Evolutionary conservation across 2,797 vertebrate species (phyloP), one percentile per base, ranked within the genome.

Genomic region (Lacerta agilis): DNA sequence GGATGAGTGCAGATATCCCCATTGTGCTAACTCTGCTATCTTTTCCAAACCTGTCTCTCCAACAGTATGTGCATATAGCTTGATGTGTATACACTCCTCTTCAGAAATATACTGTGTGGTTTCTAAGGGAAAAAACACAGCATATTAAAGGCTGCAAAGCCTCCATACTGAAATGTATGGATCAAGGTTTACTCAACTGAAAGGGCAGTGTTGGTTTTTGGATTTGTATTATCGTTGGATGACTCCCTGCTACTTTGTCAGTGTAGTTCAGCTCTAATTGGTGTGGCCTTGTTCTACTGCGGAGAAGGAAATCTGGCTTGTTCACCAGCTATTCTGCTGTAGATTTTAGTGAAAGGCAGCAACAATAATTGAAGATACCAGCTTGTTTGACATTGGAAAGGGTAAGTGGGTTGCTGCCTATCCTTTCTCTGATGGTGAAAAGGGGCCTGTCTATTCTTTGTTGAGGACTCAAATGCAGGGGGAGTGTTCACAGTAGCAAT

Each of bases 121-220:
- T 77, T 4, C 1, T 80, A 5, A 17, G 86, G 85, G 71, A 91
- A 2, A 27, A 11, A 71, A 36, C 15, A 36, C 1, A 89, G 61
- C 61, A 7, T 41, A 81, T 87, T 83, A 91, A 87, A 81, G 61
- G 3, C 69, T 55, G 83, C 0, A 25, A 17, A 90, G 72, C 25
- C 85, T 89, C 4, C 2, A 23, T 8, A 66, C 66, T 66, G 80
- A 72, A 94, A 92, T 83, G 0, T 55, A 88, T 33, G 23, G 29
- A 0, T 86, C 36, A 43, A 33, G 4, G 85, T 61, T 55, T 82
- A 10, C 78, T 83, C 79, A 89, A 61, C 13, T 92, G 18, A 80
- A 7, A 27, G 58, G 75, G 27, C 2, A 2, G 0, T 64, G 61
- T 6, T 64, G 20, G 61, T 67, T 67, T 67, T 25, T 67, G 66